Evolutionary conservation across 2,113 vertebrate species (phyloP), one percentile per base, ranked within the genome.

Genomic region (Sorex fumeus): DNA sequence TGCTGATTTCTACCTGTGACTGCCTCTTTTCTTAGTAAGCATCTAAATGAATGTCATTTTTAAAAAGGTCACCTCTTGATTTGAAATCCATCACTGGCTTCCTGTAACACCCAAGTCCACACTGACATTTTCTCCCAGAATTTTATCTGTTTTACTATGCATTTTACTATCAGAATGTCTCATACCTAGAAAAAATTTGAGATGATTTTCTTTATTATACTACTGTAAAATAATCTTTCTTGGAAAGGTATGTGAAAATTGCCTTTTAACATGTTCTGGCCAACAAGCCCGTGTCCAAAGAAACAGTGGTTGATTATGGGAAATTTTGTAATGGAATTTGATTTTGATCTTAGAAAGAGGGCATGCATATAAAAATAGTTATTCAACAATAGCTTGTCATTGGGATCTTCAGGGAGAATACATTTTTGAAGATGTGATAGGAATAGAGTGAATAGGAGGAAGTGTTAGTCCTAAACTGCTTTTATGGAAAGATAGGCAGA

Each of bases 401-500:
- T 34, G 76, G 34, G 19, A 32, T n/a, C 25, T 67, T 81, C n/a
- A 89, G 36, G 19, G 66, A 76, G 70, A 11, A 67, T 34, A 21
- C 23, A 69, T 77, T 6, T 91, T 87, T 47, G n/a, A 94, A 72
- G 36, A n/a, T 60, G 5, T 76, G 34, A 23, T 12, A 57, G 40
- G 64, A 66, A 36, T 60, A 66, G 27, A 60, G 21, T 60, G 27
- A 69, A 53, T 3, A 76, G 62, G 21, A 62, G 23, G 64, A 67
- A 66, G 87, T 53, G 10, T 76, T 25, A 43, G 66, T 19, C 36
- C 36, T n/a, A 43, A 86, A 21, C 78, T 8, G 7, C 30, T 91
- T 87, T 81, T 28, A 6, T 47, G 67, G 69, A 93, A 84, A 91
- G 12, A 78, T 53, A 71, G 32, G 3, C n/a, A 40, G 40, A 84